Evolutionary conservation across 2,888 invertebrate genomes (phyloP), one percentile per base, ranked within the genome.

Genomic region (Machimus atricapillus): DNA sequence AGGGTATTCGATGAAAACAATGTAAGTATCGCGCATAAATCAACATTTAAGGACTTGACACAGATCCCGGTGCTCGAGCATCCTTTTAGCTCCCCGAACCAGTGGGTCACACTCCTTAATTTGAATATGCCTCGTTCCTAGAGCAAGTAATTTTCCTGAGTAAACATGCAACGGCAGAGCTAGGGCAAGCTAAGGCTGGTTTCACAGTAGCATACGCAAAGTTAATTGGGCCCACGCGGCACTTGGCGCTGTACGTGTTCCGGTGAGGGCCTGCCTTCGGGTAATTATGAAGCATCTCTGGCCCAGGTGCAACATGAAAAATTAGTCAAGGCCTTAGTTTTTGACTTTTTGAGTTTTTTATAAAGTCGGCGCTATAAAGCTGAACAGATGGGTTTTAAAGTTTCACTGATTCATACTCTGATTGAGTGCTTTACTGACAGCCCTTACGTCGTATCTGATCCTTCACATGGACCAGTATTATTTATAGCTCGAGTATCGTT

Each of bases 1-100:
- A 96, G 98, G 91, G 99, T 99, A 86, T 99, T 99, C 93, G 99
- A 99, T 93, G 98, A 98, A 94, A 99, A 99, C 93, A 98, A 98
- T 93, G 99, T 99, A 93, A 96, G 97, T 95, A 90, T 43, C 58
- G 56, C 78, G 27, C 46, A 52, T 34, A 46, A 76, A 52, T 56
- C 76, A 40, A 9, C 34, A 73, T 73, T 58, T 8, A n/a, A 14
- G 31, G 58, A 43, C 40, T 37, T 56, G 81, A 56, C 52, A 56
- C 9, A 56, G n/a, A 81, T 81, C 5, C 23, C 19, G 66, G 9
- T 8, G 27, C 81, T 27, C 31, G 34, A 31, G 23, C 14, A 52
- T 23, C 81, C 81, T 81, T 79, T 46, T 23, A 27, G n/a, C 16
- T n/a, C 56, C 56, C 34, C n/a, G 6, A 27, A 66, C 66, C 27